These are phyloP conservation scores for Chaetura pelagica DNA, from an alignment of 2,113 vertebrate genomes.

Conservation along the genomic window DNA sequence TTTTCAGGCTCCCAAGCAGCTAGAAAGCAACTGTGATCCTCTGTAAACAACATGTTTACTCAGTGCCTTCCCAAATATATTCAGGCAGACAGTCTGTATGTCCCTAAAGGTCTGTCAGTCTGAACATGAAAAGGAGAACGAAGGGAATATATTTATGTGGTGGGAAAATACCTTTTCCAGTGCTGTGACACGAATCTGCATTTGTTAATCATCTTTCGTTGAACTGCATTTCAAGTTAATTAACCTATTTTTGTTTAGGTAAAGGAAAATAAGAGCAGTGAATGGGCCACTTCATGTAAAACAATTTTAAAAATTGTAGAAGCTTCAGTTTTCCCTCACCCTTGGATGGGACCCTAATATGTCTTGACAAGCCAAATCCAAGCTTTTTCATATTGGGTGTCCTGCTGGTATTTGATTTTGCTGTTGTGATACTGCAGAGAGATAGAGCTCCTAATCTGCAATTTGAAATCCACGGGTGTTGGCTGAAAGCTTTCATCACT, in stretches of 20 bases:
- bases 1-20: neutral
- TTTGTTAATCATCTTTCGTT: neutral
- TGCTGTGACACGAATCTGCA: neutral
- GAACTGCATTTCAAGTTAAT: neutral
- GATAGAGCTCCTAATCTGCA: neutral
- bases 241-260: neutral
- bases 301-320: neutral
- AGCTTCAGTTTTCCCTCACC: neutral
- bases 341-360: neutral
- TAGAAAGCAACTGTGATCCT: neutral
- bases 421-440: neutral
- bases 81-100: neutral
- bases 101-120: neutral
- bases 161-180: neutral
- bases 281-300: neutral
- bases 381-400: neutral
- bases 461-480: conserved; percentile 5
- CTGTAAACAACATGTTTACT: neutral
- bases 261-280: neutral
- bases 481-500: neutral
- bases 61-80: neutral
- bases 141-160: neutral
- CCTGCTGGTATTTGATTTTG: conserved; percentile 20
- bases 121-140: neutral
- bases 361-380: neutral